Percentiles rank a stretch among this genome's conserved stretches.
phyloP scores from a whole-genome alignment of 1,140 invertebrate species.

The Trypoxylus dichotomus region DNA sequence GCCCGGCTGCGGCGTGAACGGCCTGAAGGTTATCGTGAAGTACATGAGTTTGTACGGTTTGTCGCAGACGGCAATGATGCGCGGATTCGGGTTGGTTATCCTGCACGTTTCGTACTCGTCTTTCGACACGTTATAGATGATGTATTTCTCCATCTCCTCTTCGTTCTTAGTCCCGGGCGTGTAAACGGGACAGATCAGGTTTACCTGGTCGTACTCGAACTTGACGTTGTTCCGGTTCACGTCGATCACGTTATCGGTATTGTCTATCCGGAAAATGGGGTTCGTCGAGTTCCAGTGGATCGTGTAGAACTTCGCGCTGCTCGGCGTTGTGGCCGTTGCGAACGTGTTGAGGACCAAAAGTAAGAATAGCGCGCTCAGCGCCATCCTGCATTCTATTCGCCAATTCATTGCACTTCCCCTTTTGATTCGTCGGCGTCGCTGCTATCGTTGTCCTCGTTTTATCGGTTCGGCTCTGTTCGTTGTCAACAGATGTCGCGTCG shows the following conservation, averaged over 20 bases:
- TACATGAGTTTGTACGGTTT: constrained; percentile 93
- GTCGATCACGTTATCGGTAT: constrained; percentile 95
- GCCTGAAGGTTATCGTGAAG: constrained; percentile 95
- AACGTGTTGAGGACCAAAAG: constrained; percentile 1
- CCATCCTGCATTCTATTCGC: constrained; percentile 25
- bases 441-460: background rate
- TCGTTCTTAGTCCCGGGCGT: constrained; percentile 83
- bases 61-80: constrained; percentile 93
- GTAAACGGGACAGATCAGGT: constrained; percentile 93
- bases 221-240: constrained; percentile 91
- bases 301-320: constrained; percentile 50
- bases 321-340: constrained; percentile 39
- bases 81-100: constrained; percentile 90
- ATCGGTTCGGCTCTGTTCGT: background rate
- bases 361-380: constrained; percentile 28
- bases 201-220: constrained; percentile 92
- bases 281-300: constrained; percentile 54
- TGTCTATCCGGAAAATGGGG: constrained; percentile 93
- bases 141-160: constrained; percentile 87
- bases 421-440: background rate
- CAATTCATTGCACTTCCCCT: constrained; percentile 35
- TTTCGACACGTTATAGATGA: constrained; percentile 95
- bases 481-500: background rate
- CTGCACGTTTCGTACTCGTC: constrained; percentile 95
- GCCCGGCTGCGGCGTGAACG: constrained; percentile 92